Percentiles rank a stretch among this genome's conserved stretches.
Conservation (phyloP, 2,797 vertebrate genomes). For the Xenops minutus region DNA sequence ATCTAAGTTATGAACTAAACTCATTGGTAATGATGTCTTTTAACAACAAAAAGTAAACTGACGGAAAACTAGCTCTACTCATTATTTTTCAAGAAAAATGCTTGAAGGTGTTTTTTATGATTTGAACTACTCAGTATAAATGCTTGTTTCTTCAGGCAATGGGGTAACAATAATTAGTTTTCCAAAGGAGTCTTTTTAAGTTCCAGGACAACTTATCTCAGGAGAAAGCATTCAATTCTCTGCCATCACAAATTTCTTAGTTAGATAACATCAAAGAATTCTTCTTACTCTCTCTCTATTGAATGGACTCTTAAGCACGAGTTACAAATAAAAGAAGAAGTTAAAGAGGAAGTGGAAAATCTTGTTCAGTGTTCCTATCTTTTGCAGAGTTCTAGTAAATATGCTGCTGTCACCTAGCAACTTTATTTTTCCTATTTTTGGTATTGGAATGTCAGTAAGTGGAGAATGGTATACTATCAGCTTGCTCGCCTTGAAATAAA, state of each 20-base stretch:
- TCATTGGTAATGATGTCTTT: not conserved
- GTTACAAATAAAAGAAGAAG: not conserved
- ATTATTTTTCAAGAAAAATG: not conserved
- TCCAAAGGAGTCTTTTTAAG: not conserved
- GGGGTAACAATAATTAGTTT: not conserved
- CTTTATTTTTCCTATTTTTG: constrained; percentile 19
- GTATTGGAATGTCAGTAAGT: not conserved
- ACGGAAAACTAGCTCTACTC: not conserved
- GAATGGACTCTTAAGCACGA: not conserved
- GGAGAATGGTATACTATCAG: not conserved
- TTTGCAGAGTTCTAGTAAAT: not conserved
- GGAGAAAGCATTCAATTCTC: not conserved
- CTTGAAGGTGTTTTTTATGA: not conserved
- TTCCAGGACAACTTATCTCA: not conserved
- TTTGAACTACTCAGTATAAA: not conserved
- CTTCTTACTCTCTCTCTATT: not conserved
- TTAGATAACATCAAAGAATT: not conserved
- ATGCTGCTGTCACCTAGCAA: not conserved
- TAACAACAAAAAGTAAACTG: not conserved
- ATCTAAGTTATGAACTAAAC: not conserved
- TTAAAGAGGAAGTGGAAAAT: not conserved
- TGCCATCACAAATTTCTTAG: not conserved
- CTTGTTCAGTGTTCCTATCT: not conserved
- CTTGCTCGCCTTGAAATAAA: not conserved
- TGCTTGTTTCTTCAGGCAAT: not conserved